phyloP scores from a whole-genome alignment of 2,888 invertebrate species.

The Caenorhabditis afra region DNA sequence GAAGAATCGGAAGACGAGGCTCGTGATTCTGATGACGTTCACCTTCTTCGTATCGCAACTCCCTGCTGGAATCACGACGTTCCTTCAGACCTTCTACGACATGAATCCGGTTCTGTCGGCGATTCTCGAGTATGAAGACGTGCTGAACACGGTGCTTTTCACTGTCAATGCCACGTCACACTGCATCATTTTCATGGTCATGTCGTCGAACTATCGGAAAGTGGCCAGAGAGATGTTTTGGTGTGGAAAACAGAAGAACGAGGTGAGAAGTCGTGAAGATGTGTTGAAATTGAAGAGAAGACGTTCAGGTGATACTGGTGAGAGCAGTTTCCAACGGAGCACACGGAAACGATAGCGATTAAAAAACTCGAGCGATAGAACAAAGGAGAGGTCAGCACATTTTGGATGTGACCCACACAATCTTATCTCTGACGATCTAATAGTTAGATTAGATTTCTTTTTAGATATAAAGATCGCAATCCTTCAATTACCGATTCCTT shows the following conservation, averaged over 20 bases:
- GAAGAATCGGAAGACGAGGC: not conserved
- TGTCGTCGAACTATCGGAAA: constrained; percentile 9
- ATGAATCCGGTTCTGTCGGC: too few relatives aligned
- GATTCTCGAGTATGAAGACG: not conserved
- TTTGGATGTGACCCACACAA: too few relatives aligned
- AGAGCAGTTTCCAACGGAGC: not conserved
- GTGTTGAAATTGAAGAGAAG: too few relatives aligned
- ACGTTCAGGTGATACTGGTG: not conserved
- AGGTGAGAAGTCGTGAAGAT: too few relatives aligned
- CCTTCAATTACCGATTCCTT: too few relatives aligned
- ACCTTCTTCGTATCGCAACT: not conserved
- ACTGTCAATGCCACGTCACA: constrained; percentile 16
- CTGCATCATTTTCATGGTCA: constrained; percentile 1
- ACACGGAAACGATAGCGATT: too few relatives aligned
- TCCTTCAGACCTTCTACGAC: not conserved
- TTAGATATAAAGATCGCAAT: too few relatives aligned
- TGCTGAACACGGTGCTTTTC: not conserved
- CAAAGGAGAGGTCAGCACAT: too few relatives aligned
- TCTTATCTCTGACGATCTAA: too few relatives aligned
- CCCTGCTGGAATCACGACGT: not conserved
- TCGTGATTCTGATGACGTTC: not conserved
- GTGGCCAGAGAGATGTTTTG: not conserved
- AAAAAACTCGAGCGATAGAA: too few relatives aligned
- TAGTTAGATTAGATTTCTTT: too few relatives aligned
- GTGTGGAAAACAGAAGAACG: not conserved